phyloP scores from a whole-genome alignment of 1,140 invertebrate species.

The Helicoverpa armigera region DNA sequence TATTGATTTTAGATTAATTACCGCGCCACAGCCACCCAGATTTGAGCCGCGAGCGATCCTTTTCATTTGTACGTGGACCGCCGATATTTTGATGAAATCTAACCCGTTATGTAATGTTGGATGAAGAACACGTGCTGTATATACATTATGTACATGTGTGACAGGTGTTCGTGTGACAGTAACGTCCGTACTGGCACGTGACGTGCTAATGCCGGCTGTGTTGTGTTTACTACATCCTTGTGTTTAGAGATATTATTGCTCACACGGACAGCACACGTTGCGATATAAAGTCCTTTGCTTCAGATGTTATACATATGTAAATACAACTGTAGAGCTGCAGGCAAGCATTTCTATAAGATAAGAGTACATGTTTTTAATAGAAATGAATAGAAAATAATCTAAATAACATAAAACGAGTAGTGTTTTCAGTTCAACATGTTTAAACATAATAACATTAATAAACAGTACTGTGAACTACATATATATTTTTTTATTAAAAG shows the following conservation, averaged over 20 bases:
- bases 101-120: conserved; percentile 5
- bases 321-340: too few relatives aligned
- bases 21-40: conserved; percentile 6
- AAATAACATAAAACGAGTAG: too few relatives aligned
- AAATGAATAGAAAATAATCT: too few relatives aligned
- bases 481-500: not conserved
- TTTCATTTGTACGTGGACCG: conserved; percentile 8
- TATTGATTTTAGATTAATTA: conserved; percentile 52
- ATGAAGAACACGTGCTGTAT: not conserved
- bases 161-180: not conserved
- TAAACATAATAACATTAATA: not conserved
- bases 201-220: not conserved
- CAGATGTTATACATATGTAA: too few relatives aligned
- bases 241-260: too few relatives aligned
- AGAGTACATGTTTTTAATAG: too few relatives aligned
- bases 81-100: conserved; percentile 28
- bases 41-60: conserved; percentile 12
- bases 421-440: too few relatives aligned
- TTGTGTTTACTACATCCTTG: too few relatives aligned
- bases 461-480: not conserved
- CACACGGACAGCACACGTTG: not conserved
- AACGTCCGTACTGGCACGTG: too few relatives aligned
- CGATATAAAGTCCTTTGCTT: not conserved
- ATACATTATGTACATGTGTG: not conserved
- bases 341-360: too few relatives aligned